These are phyloP conservation scores for Alauda arvensis DNA, from an alignment of 2,797 vertebrate genomes.

Conservation along the genomic window DNA sequence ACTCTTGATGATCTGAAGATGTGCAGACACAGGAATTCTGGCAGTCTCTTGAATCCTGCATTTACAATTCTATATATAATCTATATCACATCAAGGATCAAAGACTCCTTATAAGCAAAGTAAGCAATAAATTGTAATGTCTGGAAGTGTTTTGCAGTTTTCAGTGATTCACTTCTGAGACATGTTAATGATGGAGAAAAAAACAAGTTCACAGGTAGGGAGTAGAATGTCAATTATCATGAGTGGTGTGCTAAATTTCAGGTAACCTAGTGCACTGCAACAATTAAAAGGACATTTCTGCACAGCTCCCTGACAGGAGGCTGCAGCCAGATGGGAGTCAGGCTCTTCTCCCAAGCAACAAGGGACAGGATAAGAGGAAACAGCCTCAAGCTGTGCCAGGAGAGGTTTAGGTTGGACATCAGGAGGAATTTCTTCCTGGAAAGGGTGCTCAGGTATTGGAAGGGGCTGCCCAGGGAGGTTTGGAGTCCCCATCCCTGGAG, in stretches of 20 bases:
- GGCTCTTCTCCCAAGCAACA: background rate
- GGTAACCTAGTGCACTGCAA: background rate
- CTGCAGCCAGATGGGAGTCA: background rate
- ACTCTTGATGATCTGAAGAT: background rate
- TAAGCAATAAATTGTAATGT: background rate
- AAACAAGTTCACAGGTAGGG: background rate
- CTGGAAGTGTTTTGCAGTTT: background rate
- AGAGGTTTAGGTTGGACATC: background rate
- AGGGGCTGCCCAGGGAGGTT: background rate
- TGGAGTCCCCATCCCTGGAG: background rate
- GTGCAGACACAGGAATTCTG: background rate
- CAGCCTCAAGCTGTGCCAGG: background rate
- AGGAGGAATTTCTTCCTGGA: background rate
- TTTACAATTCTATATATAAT: background rate
- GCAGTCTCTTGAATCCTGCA: background rate
- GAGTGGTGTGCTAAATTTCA: background rate
- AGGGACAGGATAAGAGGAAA: background rate
- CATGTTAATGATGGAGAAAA: background rate
- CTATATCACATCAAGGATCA: slow-evolving; percentile 5
- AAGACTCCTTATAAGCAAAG: background rate
- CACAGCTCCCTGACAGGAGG: background rate
- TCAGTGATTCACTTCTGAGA: background rate
- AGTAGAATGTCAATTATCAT: background rate
- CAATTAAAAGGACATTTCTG: background rate
- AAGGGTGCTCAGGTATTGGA: background rate